Base-by-base conservation (phyloP, 2,888 invertebrate genomes). In the Dorcus parallelipipedus region DNA sequence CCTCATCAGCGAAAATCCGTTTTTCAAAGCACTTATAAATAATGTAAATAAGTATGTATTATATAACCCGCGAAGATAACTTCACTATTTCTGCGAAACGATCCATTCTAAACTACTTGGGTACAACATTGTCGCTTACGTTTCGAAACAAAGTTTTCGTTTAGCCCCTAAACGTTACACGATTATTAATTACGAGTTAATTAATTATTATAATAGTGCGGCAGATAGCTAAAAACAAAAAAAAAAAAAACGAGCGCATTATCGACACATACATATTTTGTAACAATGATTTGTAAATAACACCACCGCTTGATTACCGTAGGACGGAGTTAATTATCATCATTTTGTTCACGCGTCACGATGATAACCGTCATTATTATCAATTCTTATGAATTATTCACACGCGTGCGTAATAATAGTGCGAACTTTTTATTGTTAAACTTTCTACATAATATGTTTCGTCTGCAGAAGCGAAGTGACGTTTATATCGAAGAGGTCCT, bases 81-180 rank as follows among this genome's bases (percentile, higher is more conserved):
- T 69, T 68, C 66, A 68, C 63, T 69, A 71, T 68, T 64, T 68
- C 70, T 69, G 66, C 55, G 59, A 61, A 62, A 64, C 65, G 61
- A 64, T 63, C 68, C 60, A 73, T 73, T 73, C 72, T 72, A 73
- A 72, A 72, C 63, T 70, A 63, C 67, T 68, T 69, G 69, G 71
- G 72, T 72, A 71, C 71, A 72, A 71, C 66, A 64, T 68, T 62
- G 26, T 33, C 26, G 26, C 26, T 33, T 33, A 33, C 26, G 26
- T 33, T 33, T 33, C 26, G 26, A 33, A 33, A 6, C 26, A 33
- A 6, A 33, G 26, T 33, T 33, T 33, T 33, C 26, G 26, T 33
- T 14, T 33, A 33, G 26, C 26, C 26, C 47, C 20, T 47, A 47
- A 23, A 14, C 17, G 10, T 14, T 42, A 42, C 14, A 14, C 14